Evolutionary conservation across 1,140 invertebrate genomes (phyloP), one percentile per base, ranked within the genome.

Genomic region (Apis mellifera): DNA sequence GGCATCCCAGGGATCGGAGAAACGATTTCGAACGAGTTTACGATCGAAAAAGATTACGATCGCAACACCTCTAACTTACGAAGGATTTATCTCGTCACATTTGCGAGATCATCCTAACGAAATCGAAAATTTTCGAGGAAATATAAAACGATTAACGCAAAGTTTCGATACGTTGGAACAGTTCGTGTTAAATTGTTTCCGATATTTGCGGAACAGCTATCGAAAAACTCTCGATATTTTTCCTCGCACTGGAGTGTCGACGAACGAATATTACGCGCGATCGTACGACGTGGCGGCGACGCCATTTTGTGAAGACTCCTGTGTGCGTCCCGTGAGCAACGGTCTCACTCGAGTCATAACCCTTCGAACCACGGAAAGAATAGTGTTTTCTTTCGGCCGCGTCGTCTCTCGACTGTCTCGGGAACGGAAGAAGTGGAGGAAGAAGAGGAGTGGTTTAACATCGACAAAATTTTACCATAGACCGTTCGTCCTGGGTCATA

Each of bases 251-350:
- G 89, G 90, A 90, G 89, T 79, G 85, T 84, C 89, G 86, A 88
- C 81, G 89, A 83, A 60, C 69, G 15, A 84, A 71, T 55, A 78
- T 57, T 60, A 79, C 89, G 69, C 87, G 85, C 84, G 87, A 88
- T 83, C 89, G 84, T 84, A 85, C 89, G 87, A 89, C 89, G 86
- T 86, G 86, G 83, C 87, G 82, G 42, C 84, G 91, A 85, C 91
- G 91, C 91, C 91, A 92, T 92, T 91, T 92, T 92, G 91, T 90
- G 80, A 84, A 85, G 84, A 89, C 82, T 88, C 80, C 78, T 77
- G 86, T 83, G 76, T 71, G 84, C 83, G 66, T 83, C 60, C 62
- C 69, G 64, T 81, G 83, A 83, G 62, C 68, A 84, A 72, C 86
- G 84, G 71, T 71, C 69, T 60, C 72, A 73, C 66, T 76, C 85